Conservation (phyloP, 1,140 invertebrate species). For the Antheraea mylitta region DNA sequence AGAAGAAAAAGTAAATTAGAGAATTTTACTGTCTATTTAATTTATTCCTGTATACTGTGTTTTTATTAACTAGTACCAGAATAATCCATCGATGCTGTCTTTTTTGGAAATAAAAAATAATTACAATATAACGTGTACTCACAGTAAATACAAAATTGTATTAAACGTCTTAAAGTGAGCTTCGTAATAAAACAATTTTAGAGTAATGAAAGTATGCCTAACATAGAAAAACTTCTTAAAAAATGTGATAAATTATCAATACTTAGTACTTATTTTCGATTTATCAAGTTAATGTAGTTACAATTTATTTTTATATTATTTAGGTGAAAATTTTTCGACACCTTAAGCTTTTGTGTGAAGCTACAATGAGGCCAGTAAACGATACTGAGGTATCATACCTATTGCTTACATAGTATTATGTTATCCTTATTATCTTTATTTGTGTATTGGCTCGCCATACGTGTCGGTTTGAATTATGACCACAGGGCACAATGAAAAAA, state of each 20-base stretch:
- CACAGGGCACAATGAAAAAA: background rate
- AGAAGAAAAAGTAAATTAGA: constrained; percentile 13
- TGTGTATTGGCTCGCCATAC: background rate
- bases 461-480: background rate
- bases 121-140: too few relatives aligned
- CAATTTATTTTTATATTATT: background rate
- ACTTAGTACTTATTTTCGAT: constrained; percentile 41
- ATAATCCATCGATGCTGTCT: too few relatives aligned
- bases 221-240: constrained; percentile 21
- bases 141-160: too few relatives aligned
- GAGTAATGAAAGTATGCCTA: too few relatives aligned
- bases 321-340: background rate
- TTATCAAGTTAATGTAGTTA: constrained; percentile 2
- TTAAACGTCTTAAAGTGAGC: too few relatives aligned
- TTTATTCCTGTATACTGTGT: too few relatives aligned
- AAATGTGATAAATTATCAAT: constrained; percentile 26
- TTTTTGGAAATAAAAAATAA: too few relatives aligned
- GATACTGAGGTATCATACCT: background rate
- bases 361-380: background rate
- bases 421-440: background rate
- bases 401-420: background rate
- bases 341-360: background rate
- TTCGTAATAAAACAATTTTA: too few relatives aligned
- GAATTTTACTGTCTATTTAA: too few relatives aligned
- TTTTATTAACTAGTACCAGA: too few relatives aligned